A percentile compares a stretch with the other conserved stretches of the same genome.
Evolutionary conservation across 2,797 vertebrate species (phyloP).

Genomic region (Furcifer pardalis): DNA sequence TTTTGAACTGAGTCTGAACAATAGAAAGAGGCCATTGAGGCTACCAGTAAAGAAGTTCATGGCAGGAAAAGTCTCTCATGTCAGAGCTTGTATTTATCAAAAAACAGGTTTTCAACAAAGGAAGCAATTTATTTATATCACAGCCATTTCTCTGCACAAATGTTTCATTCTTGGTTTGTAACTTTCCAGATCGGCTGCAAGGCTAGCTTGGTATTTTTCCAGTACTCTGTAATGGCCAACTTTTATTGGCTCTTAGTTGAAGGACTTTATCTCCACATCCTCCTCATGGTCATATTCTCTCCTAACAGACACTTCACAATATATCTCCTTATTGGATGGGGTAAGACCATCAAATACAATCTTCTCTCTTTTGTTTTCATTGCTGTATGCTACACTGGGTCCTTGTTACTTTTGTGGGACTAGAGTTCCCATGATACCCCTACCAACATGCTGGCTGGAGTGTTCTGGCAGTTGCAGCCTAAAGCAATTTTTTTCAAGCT

Average conservation of each 20-base stretch:
- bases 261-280: slow-evolving; percentile 90
- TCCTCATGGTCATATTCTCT: slow-evolving; percentile 86
- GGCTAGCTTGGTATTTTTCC: slow-evolving; percentile 88
- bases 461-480: not conserved
- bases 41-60: slow-evolving; percentile 9
- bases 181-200: slow-evolving; percentile 86
- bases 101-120: slow-evolving; percentile 19
- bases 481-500: not conserved
- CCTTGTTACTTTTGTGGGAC: not conserved
- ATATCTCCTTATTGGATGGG: slow-evolving; percentile 93
- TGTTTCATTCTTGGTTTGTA: slow-evolving; percentile 41
- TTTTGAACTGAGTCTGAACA: slow-evolving; percentile 14
- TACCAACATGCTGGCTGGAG: not conserved
- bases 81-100: slow-evolving; percentile 17
- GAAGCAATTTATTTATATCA: slow-evolving; percentile 32
- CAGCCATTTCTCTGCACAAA: slow-evolving; percentile 24
- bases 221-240: slow-evolving; percentile 93
- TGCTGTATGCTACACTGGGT: not conserved
- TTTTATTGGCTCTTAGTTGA: slow-evolving; percentile 95
- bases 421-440: not conserved
- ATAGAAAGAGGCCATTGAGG: slow-evolving; percentile 17
- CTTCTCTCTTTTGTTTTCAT: not conserved
- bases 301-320: slow-evolving; percentile 81
- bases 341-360: slow-evolving; percentile 70
- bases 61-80: not conserved